Base-by-base conservation (phyloP, 2,797 vertebrate genomes). In the Apogon talboti region DNA sequence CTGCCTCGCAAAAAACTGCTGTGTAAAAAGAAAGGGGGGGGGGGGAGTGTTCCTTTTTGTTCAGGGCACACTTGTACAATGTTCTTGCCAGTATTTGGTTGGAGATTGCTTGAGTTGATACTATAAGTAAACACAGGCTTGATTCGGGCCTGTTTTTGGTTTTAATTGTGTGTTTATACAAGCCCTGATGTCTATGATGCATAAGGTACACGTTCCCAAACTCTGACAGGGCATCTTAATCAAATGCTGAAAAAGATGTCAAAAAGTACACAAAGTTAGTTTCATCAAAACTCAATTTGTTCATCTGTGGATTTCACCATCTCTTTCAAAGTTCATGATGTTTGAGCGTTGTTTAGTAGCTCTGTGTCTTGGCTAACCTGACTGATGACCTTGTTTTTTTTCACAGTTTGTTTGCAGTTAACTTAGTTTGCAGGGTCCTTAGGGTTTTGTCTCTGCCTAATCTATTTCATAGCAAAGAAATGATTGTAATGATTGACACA, bases 121-220 rank as follows among this genome's bases (percentile, higher is more conserved):
- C 74, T 83, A 46, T 57, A 15, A 49, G 74, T 90, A 89, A 91
- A 90, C 89, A 86, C 56, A 46, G 84, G 61, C 53, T 87, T 91
- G 76, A 88, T 89, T 87, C 77, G 41, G 71, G 62, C 44, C 69
- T 56, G 70, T 83, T 83, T 84, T 72, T 69, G 74, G 70, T 85
- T 88, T 82, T 85, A 84, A 87, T 85, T 85, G 83, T 77, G 53
- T 85, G 79, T 87, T 91, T 90, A 45, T 72, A 51, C 62, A 82
- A 86, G 79, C 58, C 24, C 55, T 11, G 74, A 77, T 58, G 51
- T 79, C 76, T 74, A 55, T 59, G 49, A 44, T 61, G 45, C 76
- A 68, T 40, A 30, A 76, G 30, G 57, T 33, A 58, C 52, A 3
- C 14, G 54, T 78, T 79, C 73, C 81, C 76, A 75, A 60, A 59